Percentiles rank a stretch among this genome's conserved stretches.
These are phyloP conservation scores for Sebastiscus albofasciatus DNA, from an alignment of 2,797 vertebrate genomes.

Conservation along the genomic window DNA sequence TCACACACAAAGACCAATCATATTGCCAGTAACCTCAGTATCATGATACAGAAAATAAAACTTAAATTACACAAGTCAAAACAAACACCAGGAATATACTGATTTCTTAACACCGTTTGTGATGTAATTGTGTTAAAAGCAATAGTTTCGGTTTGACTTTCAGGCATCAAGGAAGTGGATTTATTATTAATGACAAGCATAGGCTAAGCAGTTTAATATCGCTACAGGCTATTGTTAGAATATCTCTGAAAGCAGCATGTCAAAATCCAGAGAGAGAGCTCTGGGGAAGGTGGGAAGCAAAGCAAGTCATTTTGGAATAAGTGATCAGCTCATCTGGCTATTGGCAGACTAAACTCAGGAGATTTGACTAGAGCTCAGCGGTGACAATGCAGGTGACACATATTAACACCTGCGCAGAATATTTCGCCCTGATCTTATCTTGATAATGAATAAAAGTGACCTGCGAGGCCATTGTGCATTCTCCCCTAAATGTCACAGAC, in stretches of 20 bases:
- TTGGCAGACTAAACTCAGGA: conserved; percentile 31
- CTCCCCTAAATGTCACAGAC: conserved; percentile 48
- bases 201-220: conserved; percentile 27
- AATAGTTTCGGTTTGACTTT: conserved; percentile 4
- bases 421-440: conserved; percentile 46
- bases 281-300: conserved; percentile 18
- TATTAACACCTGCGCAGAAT: conserved; percentile 49
- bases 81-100: neutral
- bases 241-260: conserved; percentile 22
- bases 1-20: neutral
- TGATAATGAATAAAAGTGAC: conserved; percentile 65
- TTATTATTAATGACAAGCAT: conserved; percentile 26
- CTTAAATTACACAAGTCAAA: neutral
- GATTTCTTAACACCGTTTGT: neutral
- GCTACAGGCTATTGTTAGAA: conserved; percentile 8
- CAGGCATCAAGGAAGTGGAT: neutral
- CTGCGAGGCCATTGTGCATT: conserved; percentile 47
- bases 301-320: conserved; percentile 41
- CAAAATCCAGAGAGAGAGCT: conserved; percentile 31
- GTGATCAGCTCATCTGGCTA: conserved; percentile 41
- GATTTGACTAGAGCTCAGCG: conserved; percentile 16
- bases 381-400: conserved; percentile 43
- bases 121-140: neutral
- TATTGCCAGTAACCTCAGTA: neutral
- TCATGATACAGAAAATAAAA: neutral